Conservation (phyloP, 2,888 invertebrate genomes). For the Phlogophora meticulosa region DNA sequence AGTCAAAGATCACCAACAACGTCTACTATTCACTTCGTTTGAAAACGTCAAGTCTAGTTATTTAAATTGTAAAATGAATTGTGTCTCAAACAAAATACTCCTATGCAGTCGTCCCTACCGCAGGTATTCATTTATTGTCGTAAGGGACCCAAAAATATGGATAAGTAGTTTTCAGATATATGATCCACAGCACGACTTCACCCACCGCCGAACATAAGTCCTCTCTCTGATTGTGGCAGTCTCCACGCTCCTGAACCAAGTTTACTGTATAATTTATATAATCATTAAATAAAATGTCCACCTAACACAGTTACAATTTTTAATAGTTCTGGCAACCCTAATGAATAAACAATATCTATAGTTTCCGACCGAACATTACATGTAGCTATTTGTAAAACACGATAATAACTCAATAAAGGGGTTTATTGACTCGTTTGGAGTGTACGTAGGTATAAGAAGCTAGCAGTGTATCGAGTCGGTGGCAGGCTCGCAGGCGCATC, state of each 20-base stretch:
- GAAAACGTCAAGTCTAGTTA: too few relatives aligned
- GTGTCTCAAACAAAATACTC: too few relatives aligned
- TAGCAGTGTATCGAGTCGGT: constrained; percentile 65
- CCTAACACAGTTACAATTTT: neutral
- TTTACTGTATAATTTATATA: neutral
- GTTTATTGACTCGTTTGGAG: constrained; percentile 75
- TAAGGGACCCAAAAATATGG: too few relatives aligned
- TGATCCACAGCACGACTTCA: neutral
- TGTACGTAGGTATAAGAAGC: constrained; percentile 69
- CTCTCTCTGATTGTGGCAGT: neutral
- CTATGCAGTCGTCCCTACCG: too few relatives aligned
- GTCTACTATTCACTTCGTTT: too few relatives aligned
- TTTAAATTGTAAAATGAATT: too few relatives aligned
- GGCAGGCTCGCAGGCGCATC: constrained; percentile 79
- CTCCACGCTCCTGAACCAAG: neutral
- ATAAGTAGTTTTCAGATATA: too few relatives aligned
- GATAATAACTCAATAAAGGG: constrained; percentile 80
- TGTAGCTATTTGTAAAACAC: constrained; percentile 77
- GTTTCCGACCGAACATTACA: constrained; percentile 61
- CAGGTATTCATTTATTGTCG: too few relatives aligned
- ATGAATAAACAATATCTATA: constrained; percentile 61
- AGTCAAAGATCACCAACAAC: too few relatives aligned
- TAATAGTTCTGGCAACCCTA: constrained; percentile 47
- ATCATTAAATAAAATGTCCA: neutral
- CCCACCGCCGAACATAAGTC: neutral